Evolutionary conservation across 2,888 invertebrate genomes (phyloP), one percentile per base, ranked within the genome.

Genomic region (Aleiodes testaceus): DNA sequence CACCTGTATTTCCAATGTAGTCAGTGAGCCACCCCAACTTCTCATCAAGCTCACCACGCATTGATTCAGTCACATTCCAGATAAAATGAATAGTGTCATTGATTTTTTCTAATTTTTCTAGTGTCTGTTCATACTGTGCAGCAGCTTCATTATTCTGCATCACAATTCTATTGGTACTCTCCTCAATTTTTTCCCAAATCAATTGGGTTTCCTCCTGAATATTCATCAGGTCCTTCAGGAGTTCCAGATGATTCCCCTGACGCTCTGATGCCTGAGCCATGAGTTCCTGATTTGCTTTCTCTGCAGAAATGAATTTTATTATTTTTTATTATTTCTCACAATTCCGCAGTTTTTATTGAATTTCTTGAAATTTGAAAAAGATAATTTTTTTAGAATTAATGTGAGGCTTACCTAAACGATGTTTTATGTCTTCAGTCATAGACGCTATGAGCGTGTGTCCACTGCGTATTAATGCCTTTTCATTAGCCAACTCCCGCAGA

Each of bases 391-490:
- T 6, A 66, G 18, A 16, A 42, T 69, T 61, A n/a, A 26, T 12
- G 18, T 71, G 30, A 50, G 45, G 66, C 63, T 79, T 82, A 89
- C 89, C 90, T 73, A 92, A 82, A 85, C 90, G 91, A 6, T 81
- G 78, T 79, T 88, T 90, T 49, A 92, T 89, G 70, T 89, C 88
- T 75, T 88, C 88, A 1, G 91, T 90, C 88, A 92, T 89, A 16
- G 87, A 77, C 9, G 89, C 86, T 20, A 92, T 84, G 74, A 91
- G 89, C 70, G 87, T 82, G 78, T 92, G 91, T 2, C 91, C 91
- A 22, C 90, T 85, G 36, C 89, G 87, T 73, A 92, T 92, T 66
- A 92, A 82, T 45, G 89, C 88, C 80, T 91, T 92, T 81, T 92
- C 92, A 68, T 89, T 87, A n/a, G 87, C 86, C 63, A 92, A 83